phyloP scores from a whole-genome alignment of 2,113 vertebrate genomes.

The Myxocyprinus asiaticus region DNA sequence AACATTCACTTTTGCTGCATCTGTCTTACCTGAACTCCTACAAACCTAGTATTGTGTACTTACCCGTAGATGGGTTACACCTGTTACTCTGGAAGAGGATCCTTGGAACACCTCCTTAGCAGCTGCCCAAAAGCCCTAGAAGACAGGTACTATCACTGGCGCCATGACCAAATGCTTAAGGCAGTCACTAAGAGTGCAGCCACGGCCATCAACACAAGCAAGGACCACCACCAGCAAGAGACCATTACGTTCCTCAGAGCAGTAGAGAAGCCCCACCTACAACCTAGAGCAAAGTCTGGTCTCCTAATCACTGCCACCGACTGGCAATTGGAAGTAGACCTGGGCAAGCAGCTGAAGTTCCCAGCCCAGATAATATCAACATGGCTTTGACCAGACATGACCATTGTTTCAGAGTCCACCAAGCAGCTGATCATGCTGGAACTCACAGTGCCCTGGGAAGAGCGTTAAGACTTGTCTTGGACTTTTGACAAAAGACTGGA shows the following conservation, averaged over 20 bases:
- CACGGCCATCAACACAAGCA: background rate
- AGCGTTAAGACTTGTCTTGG: too few relatives aligned
- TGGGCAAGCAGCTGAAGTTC: conserved; percentile 4
- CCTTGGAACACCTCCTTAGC: background rate
- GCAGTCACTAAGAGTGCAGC: background rate
- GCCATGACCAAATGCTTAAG: background rate
- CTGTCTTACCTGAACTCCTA: too few relatives aligned
- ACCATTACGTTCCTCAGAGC: background rate
- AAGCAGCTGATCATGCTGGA: background rate
- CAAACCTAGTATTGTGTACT: too few relatives aligned
- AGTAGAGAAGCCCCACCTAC: background rate
- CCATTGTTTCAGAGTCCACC: background rate
- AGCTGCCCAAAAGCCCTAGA: background rate
- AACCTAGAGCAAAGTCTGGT: background rate
- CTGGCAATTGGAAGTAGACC: conserved; percentile 25
- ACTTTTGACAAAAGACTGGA: too few relatives aligned
- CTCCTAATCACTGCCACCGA: conserved; percentile 9
- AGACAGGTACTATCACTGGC: too few relatives aligned
- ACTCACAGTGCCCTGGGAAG: background rate
- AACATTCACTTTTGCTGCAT: too few relatives aligned
- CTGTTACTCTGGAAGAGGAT: background rate
- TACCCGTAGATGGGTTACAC: too few relatives aligned
- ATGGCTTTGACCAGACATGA: conserved; percentile 8
- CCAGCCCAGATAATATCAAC: conserved; percentile 1
- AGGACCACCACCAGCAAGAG: background rate